These are phyloP conservation scores for Chrysodeixis includens DNA, from an alignment of 2,888 invertebrate genomes.

Conservation along the genomic window DNA sequence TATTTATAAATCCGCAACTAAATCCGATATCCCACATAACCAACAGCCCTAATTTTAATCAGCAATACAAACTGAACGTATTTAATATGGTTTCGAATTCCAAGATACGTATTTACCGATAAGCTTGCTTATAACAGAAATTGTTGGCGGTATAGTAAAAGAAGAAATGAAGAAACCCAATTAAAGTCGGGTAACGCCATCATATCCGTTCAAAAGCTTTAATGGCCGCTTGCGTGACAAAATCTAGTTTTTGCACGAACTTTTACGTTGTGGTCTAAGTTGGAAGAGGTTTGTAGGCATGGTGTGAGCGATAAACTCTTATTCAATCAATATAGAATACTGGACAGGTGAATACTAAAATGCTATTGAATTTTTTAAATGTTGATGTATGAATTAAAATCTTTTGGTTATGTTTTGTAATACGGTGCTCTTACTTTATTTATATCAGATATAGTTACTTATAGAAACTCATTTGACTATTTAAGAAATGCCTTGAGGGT, in stretches of 20 bases:
- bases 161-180: constrained; percentile 79
- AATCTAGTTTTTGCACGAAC: constrained; percentile 77
- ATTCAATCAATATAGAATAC: background rate
- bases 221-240: constrained; percentile 81
- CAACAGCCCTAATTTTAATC: constrained; percentile 23
- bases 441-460: too few species aligned
- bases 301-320: background rate
- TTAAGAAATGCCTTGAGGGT: too few species aligned
- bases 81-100: constrained; percentile 39
- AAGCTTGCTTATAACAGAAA: constrained; percentile 59
- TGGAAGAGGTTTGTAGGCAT: constrained; percentile 22
- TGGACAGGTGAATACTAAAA: too few species aligned
- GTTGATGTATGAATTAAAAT: too few species aligned
- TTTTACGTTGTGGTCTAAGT: constrained; percentile 63
- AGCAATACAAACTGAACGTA: constrained; percentile 7
- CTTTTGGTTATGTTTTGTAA: too few species aligned
- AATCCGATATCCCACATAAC: background rate
- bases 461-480: too few species aligned
- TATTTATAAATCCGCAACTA: background rate
- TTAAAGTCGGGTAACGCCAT: constrained; percentile 78
- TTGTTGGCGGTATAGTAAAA: constrained; percentile 65
- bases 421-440: too few species aligned
- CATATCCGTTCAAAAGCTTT: constrained; percentile 79
- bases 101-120: constrained; percentile 48
- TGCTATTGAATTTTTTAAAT: too few species aligned